Base-by-base conservation (phyloP, 2,113 vertebrate species). In the Centropus bengalensis region DNA sequence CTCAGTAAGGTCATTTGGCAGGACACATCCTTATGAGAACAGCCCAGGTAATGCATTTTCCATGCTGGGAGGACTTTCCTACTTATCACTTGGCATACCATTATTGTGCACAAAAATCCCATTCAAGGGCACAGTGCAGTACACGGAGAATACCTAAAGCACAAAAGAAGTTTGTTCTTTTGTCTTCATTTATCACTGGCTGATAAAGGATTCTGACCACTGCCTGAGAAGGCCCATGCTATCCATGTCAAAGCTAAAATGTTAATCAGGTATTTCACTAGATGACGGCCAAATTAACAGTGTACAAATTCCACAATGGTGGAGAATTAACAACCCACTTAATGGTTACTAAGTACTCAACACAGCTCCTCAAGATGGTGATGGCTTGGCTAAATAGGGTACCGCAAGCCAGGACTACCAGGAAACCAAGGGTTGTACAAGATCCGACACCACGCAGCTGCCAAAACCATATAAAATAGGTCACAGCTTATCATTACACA, bases 401-500 rank as follows among this genome's bases (percentile, higher is more conserved):
- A 9, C 17, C 62, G 14, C 62, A 68, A 4, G 5, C 27, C 55
- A 22, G 38, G 16, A 2, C 6, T 47, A 27, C 13, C 10, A 32
- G 14, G 17, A 64, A 82, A 55, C 13, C 52, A 45, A 33, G 23
- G 24, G 7, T 2, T n/a, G 0, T 2, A 40, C n/a, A n/a, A 47
- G 56, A 79, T 24, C 28, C 32, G 63, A 36, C 17, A 30, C 4
- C 19, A 36, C 28, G 28, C 5, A 18, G 59, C 45, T 18, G 58
- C 12, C 51, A 9, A 18, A 51, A 26, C 5, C 6, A 0, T 0
- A 66, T 1, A 30, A 3, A 42, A 5, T 11, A 23, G 9, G 45
- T 45, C 23, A 60, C 38, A 28, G 3, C 10, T 30, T 1, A 21
- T 33, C 19, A 4, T 9, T 22, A 12, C 44, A 12, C 18, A 12